These are phyloP conservation scores for Drosophila neotestacea DNA, from an alignment of 2,888 invertebrate species.

Conservation along the genomic window DNA sequence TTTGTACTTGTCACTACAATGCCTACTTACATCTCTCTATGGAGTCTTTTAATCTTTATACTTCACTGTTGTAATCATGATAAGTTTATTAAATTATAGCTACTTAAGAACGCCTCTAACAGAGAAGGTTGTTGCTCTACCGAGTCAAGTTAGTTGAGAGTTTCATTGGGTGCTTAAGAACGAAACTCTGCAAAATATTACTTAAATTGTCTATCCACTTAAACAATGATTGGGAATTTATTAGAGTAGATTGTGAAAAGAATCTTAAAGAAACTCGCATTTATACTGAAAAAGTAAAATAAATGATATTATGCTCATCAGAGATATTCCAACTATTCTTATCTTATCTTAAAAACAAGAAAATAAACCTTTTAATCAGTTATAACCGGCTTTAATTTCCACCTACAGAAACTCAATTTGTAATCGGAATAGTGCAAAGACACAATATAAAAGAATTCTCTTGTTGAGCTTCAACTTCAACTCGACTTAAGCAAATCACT, in stretches of 20 bases:
- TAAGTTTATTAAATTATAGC: constrained; percentile 70
- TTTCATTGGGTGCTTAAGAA: not conserved
- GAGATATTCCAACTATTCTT: not conserved
- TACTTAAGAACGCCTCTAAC: constrained; percentile 38
- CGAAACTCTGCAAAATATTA: no score
- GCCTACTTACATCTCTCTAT: constrained; percentile 13
- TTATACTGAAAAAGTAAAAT: not conserved
- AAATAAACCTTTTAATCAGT: not conserved
- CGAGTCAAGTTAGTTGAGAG: not conserved
- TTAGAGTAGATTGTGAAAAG: no score
- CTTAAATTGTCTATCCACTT: no score
- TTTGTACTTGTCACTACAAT: constrained; percentile 14
- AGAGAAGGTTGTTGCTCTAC: not conserved
- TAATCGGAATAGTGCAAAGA: constrained; percentile 2
- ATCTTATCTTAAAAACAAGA: not conserved
- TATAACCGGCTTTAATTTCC: not conserved
- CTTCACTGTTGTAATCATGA: constrained; percentile 63
- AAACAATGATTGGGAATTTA: no score
- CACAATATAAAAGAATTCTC: constrained; percentile 37
- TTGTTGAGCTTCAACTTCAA: constrained; percentile 35
- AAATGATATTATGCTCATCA: not conserved
- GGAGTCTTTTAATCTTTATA: constrained; percentile 24
- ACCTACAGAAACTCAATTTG: not conserved
- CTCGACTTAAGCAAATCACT: constrained; percentile 37
- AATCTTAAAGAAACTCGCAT: no score